Evolutionary conservation across 2,113 vertebrate species (phyloP), one percentile per base, ranked within the genome.

Genomic region (Platysternon megacephalum): DNA sequence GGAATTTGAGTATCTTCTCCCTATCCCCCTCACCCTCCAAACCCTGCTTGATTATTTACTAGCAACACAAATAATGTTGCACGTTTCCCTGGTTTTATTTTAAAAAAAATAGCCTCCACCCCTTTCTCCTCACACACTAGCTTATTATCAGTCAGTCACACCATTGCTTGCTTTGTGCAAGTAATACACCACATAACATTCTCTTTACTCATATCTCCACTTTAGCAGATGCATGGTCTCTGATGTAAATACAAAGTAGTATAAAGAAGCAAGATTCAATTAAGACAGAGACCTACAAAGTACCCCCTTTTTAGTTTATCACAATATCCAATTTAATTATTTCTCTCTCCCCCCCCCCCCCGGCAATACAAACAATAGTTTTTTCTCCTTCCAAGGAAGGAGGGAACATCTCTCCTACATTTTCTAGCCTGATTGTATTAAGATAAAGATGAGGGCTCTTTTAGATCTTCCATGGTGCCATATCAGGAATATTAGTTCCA

Each of bases 251-350:
- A 80, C 10, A 82, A 61, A 84, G 81, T 68, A 42, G 29, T 42
- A 56, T 7, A 39, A 88, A 88, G 95, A 96, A 95, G 87, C 1
- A 13, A 52, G 84, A 96, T 61, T 93, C 46, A 35, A 84, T 3
- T 19, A 85, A 84, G 80, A 91, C 94, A 17, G 24, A 81, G 88
- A 82, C 32, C 79, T 72, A 82, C 24, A 81, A 93, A 85, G 68
- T 68, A 46, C 74, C 46, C 56, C 42, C 51, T 86, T 90, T 53
- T 86, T 61, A 1, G 53, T 96, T 21, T 85, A 42, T 39, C 84
- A 82, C 80, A 19, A 8, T 49, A 94, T 26, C 24, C 80, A 80
- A 87, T 79, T 85, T 85, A 68, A 84, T 56, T 42, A 72, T 39
- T 56, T 58, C 21, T 14, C 52, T 14, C 8, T 14, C 21, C 52